A percentile compares a stretch with the other conserved stretches of the same genome.
Evolutionary conservation across 2,888 invertebrate species (phyloP).

Genomic region (Julus scandinavius): DNA sequence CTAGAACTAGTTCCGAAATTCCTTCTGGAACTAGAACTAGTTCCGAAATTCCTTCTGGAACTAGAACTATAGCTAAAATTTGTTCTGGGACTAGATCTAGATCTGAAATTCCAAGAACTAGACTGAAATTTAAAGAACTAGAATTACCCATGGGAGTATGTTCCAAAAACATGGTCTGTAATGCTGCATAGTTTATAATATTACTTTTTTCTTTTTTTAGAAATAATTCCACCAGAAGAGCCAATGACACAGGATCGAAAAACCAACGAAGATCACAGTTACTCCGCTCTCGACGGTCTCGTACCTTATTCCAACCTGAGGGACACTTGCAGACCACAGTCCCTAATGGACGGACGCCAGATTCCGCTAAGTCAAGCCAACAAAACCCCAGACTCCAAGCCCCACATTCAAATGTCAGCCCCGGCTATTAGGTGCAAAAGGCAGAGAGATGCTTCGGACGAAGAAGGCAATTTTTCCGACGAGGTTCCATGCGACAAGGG

Average conservation of each 20-base stretch:
- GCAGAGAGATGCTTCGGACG: background rate
- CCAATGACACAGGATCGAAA: background rate
- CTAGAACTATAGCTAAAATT: too few species aligned
- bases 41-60: too few species aligned
- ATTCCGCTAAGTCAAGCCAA: background rate
- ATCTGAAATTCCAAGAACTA: too few species aligned
- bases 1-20: too few species aligned
- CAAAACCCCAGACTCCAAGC: background rate
- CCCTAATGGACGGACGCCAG: background rate
- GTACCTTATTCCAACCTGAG: background rate
- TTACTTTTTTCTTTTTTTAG: too few species aligned
- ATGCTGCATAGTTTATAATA: too few species aligned
- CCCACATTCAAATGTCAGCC: slow-evolving; percentile 1
- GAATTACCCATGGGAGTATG: too few species aligned
- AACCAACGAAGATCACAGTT: slow-evolving; percentile 54
- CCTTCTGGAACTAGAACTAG: too few species aligned
- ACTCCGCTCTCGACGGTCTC: slow-evolving; percentile 47
- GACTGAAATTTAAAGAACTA: too few species aligned
- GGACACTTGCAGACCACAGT: background rate
- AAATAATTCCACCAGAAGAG: slow-evolving; percentile 15
- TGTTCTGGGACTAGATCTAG: too few species aligned
- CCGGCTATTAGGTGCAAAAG: slow-evolving; percentile 16
- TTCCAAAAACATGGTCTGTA: too few species aligned
- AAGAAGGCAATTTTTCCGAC: background rate
- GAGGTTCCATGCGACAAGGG: too few species aligned